phyloP scores from a whole-genome alignment of 37 sponge, comb jelly and placozoan species.

The Dysidea cf. avara region DNA sequence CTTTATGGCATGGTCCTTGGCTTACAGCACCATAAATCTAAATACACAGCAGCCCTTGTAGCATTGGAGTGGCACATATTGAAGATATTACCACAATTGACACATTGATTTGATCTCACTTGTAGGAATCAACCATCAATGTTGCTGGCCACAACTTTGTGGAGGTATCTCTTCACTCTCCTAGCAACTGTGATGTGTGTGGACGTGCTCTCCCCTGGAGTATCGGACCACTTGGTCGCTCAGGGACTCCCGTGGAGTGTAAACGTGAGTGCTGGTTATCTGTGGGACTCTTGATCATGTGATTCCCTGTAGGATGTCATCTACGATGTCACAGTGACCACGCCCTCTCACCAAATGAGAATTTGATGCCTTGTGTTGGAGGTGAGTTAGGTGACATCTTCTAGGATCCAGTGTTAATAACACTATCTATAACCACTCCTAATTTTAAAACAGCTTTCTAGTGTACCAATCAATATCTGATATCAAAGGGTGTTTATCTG shows the following conservation, averaged over 20 bases:
- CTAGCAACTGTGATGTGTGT: slow-evolving; percentile 79
- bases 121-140: slow-evolving; percentile 16
- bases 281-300: neutral
- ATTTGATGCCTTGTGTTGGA: slow-evolving; percentile 66
- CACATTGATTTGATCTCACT: neutral
- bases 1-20: no score
- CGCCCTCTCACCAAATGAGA: slow-evolving; percentile 33
- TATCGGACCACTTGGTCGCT: neutral
- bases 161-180: slow-evolving; percentile 47
- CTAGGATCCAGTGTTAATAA: neutral
- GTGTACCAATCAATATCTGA: no score
- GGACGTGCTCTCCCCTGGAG: slow-evolving; percentile 59
- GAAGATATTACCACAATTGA: neutral
- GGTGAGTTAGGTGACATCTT: neutral
- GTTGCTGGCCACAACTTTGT: slow-evolving; percentile 69
- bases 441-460: no score
- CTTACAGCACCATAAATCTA: no score
- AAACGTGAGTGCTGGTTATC: slow-evolving; percentile 33
- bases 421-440: neutral
- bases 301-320: slow-evolving; percentile 61
- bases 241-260: slow-evolving; percentile 45
- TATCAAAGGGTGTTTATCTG: no score
- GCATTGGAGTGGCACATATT: neutral
- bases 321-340: slow-evolving; percentile 79
- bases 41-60: no score